Evolutionary conservation across 2,797 vertebrate genomes (phyloP), one percentile per base, ranked within the genome.

Genomic region (Aulostomus chinensis): DNA sequence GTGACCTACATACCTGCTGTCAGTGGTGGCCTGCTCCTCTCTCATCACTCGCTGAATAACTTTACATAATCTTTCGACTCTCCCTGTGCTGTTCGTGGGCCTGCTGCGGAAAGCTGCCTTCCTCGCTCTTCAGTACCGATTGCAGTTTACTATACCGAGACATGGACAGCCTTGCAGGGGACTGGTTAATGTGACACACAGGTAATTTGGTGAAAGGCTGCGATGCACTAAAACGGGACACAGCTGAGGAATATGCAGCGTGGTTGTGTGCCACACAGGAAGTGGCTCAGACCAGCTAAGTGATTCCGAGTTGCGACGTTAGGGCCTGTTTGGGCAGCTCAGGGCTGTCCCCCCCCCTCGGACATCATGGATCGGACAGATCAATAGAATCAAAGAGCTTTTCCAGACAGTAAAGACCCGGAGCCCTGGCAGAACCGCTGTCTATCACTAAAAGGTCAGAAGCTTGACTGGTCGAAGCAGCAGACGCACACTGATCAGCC

Each of bases 1-100:
- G 81, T 88, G 89, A 88, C 89, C 89, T 87, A 88, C 82, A 88
- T 88, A 86, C 85, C 82, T 79, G 79, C 88, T 88, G 86, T 90
- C 88, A 89, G 80, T 73, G 76, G 68, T 72, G 77, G 82, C 87
- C 80, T 70, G 71, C 62, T 78, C 80, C 47, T 81, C 78, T 85
- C 83, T 69, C 79, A 86, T 85, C 86, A 86, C 84, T 75, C 49
- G 47, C 68, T 74, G 76, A 89, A 88, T 86, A 80, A 87, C 83
- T 92, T 90, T 83, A 87, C 90, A 91, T 90, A 88, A 88, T 88
- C 81, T 85, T 75, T 57, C 73, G 76, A 78, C 68, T 71, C 80
- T 81, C 55, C 59, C 29, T 18, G 53, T 20, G 42, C 68, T 54
- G 50, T 66, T 30, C 39, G 53, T 13, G 13, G 51, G 35, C 43